These are phyloP conservation scores for Phenacoccus solenopsis DNA, from an alignment of 1,140 invertebrate genomes.

Conservation along the genomic window DNA sequence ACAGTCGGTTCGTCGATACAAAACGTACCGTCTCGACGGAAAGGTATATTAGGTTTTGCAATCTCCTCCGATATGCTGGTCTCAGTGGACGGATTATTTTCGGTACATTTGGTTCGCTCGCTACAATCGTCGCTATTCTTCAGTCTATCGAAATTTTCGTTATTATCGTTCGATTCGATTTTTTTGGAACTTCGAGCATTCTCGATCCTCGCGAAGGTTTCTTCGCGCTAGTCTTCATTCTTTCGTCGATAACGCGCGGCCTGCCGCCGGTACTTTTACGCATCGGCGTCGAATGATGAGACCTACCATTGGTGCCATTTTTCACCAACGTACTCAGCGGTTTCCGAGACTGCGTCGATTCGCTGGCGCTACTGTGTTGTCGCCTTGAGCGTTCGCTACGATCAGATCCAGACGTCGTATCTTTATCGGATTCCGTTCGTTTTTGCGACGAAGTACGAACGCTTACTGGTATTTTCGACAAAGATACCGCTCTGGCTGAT, in stretches of 20 bases:
- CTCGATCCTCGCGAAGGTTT: background rate
- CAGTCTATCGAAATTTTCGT: background rate
- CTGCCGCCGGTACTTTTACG: background rate
- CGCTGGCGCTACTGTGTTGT: background rate
- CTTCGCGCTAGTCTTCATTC: background rate
- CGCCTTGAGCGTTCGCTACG: background rate
- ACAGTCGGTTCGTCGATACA: slow-evolving; percentile 53
- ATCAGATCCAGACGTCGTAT: background rate
- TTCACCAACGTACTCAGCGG: background rate
- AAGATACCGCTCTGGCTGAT: background rate
- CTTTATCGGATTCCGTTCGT: background rate
- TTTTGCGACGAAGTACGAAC: background rate
- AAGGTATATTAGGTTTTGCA: background rate
- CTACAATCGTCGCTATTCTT: background rate
- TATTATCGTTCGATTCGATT: background rate
- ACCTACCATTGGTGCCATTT: background rate
- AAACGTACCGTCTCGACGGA: slow-evolving; percentile 41
- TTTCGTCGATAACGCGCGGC: background rate
- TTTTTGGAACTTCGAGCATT: background rate
- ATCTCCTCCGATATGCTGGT: background rate
- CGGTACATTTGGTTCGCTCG: background rate
- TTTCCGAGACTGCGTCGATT: background rate
- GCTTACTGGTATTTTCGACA: background rate
- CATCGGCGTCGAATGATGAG: background rate
- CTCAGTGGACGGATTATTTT: background rate